These are phyloP conservation scores for Xiphorhynchus erythropygius DNA, from an alignment of 2,797 vertebrate genomes.

Conservation along the genomic window DNA sequence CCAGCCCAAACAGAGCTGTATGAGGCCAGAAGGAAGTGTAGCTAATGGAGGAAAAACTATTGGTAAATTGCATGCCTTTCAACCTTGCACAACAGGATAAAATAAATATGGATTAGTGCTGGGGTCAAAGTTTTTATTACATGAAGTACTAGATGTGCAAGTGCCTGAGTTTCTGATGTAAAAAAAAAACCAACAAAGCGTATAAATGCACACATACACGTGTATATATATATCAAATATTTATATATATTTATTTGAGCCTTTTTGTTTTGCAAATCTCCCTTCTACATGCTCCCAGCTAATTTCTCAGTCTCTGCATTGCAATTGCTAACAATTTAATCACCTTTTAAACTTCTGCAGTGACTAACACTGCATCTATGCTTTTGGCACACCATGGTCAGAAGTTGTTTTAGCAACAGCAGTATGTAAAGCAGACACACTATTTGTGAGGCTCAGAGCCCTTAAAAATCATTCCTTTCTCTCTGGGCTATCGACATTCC, in stretches of 20 bases:
- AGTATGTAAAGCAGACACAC: slow-evolving; percentile 11
- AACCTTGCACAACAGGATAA: slow-evolving; percentile 45
- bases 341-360: slow-evolving; percentile 50
- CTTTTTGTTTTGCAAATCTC: neutral
- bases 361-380: slow-evolving; percentile 26
- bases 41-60: slow-evolving; percentile 35
- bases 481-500: slow-evolving; percentile 43
- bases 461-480: slow-evolving; percentile 39
- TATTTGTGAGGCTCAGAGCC: slow-evolving; percentile 40
- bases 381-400: neutral
- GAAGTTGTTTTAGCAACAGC: slow-evolving; percentile 23
- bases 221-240: neutral
- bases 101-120: slow-evolving; percentile 71
- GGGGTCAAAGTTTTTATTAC: slow-evolving; percentile 44
- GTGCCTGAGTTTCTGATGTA: neutral
- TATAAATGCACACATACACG: neutral
- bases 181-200: neutral
- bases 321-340: slow-evolving; percentile 48
- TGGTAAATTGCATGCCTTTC: slow-evolving; percentile 66
- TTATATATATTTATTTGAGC: neutral
- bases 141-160: slow-evolving; percentile 22
- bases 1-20: slow-evolving; percentile 33
- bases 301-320: slow-evolving; percentile 9
- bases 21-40: slow-evolving; percentile 52
- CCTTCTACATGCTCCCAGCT: slow-evolving; percentile 10